Conservation (phyloP, 2,797 vertebrate genomes). For the Harpagifer antarcticus region DNA sequence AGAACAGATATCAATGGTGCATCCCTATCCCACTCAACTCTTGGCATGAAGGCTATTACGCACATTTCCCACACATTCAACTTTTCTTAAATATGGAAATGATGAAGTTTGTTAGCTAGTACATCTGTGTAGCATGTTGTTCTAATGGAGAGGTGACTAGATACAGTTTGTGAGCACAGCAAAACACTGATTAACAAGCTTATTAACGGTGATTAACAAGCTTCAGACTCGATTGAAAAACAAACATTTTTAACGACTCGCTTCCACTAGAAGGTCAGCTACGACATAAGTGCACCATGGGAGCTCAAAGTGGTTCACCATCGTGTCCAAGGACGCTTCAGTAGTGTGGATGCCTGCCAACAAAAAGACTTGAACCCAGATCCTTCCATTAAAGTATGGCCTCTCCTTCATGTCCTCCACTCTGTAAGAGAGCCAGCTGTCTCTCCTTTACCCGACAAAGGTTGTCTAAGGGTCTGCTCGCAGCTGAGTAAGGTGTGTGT, state of each 20-base stretch:
- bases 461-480: constrained; percentile 50
- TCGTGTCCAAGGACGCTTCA: constrained; percentile 28
- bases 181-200: not conserved
- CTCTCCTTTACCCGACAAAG: constrained; percentile 16
- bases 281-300: not conserved
- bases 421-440: constrained; percentile 7
- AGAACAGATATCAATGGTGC: not conserved
- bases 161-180: not conserved
- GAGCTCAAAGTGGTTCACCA: constrained; percentile 17
- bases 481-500: constrained; percentile 48
- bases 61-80: not conserved
- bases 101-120: not conserved
- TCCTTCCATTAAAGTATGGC: constrained; percentile 38
- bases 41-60: not conserved
- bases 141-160: not conserved
- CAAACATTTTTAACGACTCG: not conserved
- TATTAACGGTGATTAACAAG: not conserved
- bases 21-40: not conserved
- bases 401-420: constrained; percentile 8
- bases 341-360: constrained; percentile 21
- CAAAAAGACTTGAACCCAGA: constrained; percentile 43
- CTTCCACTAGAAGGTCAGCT: constrained; percentile 5
- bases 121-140: not conserved
- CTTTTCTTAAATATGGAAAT: not conserved
- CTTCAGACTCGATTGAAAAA: not conserved